These are phyloP conservation scores for Drepanosiphum platanoidis DNA, from an alignment of 2,888 invertebrate genomes.

Conservation along the genomic window DNA sequence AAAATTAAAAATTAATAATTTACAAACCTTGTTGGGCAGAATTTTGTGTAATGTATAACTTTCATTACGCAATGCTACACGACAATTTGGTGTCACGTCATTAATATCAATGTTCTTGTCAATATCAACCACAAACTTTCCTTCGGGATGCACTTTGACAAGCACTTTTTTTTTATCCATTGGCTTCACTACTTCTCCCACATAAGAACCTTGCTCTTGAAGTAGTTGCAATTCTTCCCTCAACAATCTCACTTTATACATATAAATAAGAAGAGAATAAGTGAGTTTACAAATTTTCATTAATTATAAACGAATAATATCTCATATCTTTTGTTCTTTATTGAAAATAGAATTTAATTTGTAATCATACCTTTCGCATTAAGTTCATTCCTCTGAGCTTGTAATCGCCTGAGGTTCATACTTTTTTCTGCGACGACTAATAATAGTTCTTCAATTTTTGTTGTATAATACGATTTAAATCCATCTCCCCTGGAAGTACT, in stretches of 20 bases:
- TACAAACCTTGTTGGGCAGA: conserved; percentile 88
- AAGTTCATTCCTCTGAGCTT: conserved; percentile 98
- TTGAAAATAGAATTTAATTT: not conserved
- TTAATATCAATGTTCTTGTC: conserved; percentile 99
- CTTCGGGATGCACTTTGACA: conserved; percentile 99
- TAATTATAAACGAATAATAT: not conserved
- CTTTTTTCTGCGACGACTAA: conserved; percentile 96
- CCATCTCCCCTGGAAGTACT: conserved; percentile 74
- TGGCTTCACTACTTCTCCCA: conserved; percentile 98
- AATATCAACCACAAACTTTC: conserved; percentile 98
- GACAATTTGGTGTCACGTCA: conserved; percentile 95
- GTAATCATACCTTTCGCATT: conserved; percentile 94
- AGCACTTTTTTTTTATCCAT: conserved; percentile 99
- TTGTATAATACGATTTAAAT: conserved; percentile 94
- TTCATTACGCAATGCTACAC: conserved; percentile 97
- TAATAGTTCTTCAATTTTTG: conserved; percentile 97
- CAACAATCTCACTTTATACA: conserved; percentile 92
- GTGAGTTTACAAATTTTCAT: not conserved
- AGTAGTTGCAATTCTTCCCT: conserved; percentile 96
- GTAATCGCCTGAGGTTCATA: conserved; percentile 94
- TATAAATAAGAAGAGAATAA: conserved; percentile 62
- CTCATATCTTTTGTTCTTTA: not conserved
- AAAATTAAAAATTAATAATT: not conserved
- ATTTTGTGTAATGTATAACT: conserved; percentile 99
- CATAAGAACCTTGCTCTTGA: conserved; percentile 98